Conservation (phyloP, 1,140 invertebrate genomes). For the Coptotermes formosanus region DNA sequence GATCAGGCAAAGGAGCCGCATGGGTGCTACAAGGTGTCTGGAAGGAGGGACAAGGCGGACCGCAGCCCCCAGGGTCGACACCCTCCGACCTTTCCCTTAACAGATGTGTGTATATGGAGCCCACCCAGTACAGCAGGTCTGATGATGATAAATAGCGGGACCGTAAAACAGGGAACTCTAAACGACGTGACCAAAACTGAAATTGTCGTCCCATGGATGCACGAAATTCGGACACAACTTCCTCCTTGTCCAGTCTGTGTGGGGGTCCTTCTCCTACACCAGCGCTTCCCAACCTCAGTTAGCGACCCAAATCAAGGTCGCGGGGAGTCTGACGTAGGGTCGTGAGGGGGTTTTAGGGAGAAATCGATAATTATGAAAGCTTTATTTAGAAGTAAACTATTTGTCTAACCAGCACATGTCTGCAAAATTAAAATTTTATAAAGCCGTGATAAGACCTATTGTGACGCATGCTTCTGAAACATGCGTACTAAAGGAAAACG, state of each 20-base stretch:
- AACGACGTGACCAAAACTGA: neutral
- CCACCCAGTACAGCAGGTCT: neutral
- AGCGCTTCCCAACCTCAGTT: too few species aligned
- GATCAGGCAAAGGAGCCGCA: neutral
- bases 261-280: too few species aligned
- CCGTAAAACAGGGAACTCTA: neutral
- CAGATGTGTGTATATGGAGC: neutral
- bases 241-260: neutral
- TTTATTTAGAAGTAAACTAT: too few species aligned
- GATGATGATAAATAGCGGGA: conserved; percentile 12
- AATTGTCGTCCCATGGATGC: neutral
- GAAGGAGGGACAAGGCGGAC: neutral
- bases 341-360: too few species aligned
- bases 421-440: too few species aligned
- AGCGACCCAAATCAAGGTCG: too few species aligned
- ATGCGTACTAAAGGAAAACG: too few species aligned
- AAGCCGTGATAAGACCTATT: too few species aligned
- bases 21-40: conserved; percentile 9
- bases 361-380: too few species aligned
- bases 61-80: neutral
- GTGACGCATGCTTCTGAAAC: too few species aligned
- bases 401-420: too few species aligned
- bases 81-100: neutral
- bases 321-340: too few species aligned
- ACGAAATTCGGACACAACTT: neutral